phyloP scores from a whole-genome alignment of 2,113 vertebrate genomes.

The Zosterops pallidus region DNA sequence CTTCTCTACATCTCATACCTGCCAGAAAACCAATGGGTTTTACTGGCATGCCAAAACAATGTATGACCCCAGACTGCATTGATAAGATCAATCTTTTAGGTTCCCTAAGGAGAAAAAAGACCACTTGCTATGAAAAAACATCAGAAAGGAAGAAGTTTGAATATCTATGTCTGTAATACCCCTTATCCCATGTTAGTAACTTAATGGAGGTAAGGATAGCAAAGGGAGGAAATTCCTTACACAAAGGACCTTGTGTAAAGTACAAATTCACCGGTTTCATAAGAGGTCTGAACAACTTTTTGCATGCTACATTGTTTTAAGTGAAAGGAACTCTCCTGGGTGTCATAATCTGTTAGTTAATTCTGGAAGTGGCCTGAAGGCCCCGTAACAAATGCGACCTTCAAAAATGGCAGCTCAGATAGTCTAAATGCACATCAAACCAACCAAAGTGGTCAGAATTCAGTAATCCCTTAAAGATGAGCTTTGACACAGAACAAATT shows the following conservation, averaged over 20 bases:
- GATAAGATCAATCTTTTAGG: neutral
- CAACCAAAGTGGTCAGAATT: constrained; percentile 2
- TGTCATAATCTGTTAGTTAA: constrained; percentile 44
- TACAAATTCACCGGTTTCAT: neutral
- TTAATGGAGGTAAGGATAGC: neutral
- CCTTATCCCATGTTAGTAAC: neutral
- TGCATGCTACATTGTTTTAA: neutral
- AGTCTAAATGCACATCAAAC: neutral
- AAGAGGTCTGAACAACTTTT: neutral
- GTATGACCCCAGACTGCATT: neutral
- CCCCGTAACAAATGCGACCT: constrained; percentile 25
- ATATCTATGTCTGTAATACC: neutral
- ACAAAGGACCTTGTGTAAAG: neutral
- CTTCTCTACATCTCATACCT: neutral
- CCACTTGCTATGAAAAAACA: neutral
- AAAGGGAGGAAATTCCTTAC: neutral
- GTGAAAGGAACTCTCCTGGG: constrained; percentile 5
- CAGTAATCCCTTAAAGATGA: neutral
- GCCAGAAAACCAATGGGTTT: neutral
- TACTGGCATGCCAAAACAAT: neutral
- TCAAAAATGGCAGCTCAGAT: constrained; percentile 31
- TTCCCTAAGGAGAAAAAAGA: neutral
- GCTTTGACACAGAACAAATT: neutral
- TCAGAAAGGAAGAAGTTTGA: neutral
- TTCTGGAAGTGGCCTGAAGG: constrained; percentile 24